Base-by-base conservation (phyloP, 1,140 invertebrate genomes). In the Limonius californicus region DNA sequence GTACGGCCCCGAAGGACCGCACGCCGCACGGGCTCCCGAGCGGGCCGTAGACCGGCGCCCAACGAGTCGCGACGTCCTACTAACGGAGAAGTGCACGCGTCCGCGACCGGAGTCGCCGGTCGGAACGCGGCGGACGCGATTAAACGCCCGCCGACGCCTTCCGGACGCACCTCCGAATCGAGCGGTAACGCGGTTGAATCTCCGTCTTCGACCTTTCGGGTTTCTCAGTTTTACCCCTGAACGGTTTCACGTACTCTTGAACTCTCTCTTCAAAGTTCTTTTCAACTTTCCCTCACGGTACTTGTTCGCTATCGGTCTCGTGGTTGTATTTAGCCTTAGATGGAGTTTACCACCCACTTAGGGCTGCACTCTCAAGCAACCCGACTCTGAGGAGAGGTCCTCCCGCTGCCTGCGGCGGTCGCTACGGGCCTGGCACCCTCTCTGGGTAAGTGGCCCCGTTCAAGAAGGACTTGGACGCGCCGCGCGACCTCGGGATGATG, bases 231-330 rank as follows among this genome's bases (percentile, higher is more conserved):
- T 88, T 89, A 82, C 85, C 83, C 82, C 82, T 84, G 78, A 84
- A 81, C 84, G 82, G 83, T 89, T 90, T 89, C 87, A 89, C 85
- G 85, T 85, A 86, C 87, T 89, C 77, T 90, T 91, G 78, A 88
- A 89, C 88, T 90, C 89, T 89, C 87, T 90, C 83, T 90, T 89
- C 88, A 90, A 88, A 89, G 87, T 89, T 83, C 87, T 90, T 90
- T 90, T 87, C 88, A 90, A 87, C 87, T 90, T 91, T 91, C 87
- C 89, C 86, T 91, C 87, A 88, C 89, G 85, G 88, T 91, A 91
- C 88, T 92, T 90, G 87, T 91, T 87, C 81, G 85, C 89, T 91
- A 89, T 91, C 87, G 87, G 88, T 88, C 86, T 90, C 87, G 80
- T 82, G 83, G 80, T 78, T 65, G 82, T 90, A 90, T 90, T 91